Conservation (phyloP, 2,888 invertebrate species). For the Amblyjoppa fuscipennis region DNA sequence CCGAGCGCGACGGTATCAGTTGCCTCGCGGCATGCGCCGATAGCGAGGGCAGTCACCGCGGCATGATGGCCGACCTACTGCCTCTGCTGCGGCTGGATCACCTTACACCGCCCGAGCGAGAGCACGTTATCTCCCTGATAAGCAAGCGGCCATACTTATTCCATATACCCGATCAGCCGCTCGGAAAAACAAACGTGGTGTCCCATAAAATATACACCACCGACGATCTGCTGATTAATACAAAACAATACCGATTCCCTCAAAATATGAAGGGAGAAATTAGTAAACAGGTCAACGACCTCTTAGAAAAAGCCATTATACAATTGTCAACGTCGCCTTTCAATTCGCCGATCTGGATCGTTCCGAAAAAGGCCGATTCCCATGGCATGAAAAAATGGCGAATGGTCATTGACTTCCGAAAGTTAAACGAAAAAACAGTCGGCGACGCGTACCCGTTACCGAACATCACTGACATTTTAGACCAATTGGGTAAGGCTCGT, state of each 20-base stretch:
- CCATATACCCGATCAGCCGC: not conserved
- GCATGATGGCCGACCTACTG: not conserved
- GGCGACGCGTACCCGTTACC: too few species aligned
- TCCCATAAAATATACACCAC: conserved; percentile 11
- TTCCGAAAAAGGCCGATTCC: too few species aligned
- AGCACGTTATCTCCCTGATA: not conserved
- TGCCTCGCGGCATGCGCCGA: not conserved
- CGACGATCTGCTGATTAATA: conserved; percentile 19
- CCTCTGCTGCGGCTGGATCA: not conserved
- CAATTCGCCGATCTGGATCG: too few species aligned
- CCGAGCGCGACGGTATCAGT: not conserved
- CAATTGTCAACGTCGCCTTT: not conserved
- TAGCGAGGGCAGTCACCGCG: not conserved
- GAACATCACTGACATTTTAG: not conserved
- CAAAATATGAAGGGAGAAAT: conserved; percentile 21
- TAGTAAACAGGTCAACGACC: not conserved
- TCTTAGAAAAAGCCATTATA: not conserved
- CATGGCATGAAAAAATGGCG: too few species aligned
- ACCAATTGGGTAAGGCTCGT: conserved; percentile 22
- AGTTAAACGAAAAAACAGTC: too few species aligned
- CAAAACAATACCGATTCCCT: conserved; percentile 30
- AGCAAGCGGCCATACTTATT: not conserved
- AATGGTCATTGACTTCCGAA: too few species aligned
- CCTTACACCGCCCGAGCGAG: not conserved
- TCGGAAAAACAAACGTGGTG: not conserved